phyloP scores from a whole-genome alignment of 1,140 invertebrate genomes.

The Ruditapes philippinarum region DNA sequence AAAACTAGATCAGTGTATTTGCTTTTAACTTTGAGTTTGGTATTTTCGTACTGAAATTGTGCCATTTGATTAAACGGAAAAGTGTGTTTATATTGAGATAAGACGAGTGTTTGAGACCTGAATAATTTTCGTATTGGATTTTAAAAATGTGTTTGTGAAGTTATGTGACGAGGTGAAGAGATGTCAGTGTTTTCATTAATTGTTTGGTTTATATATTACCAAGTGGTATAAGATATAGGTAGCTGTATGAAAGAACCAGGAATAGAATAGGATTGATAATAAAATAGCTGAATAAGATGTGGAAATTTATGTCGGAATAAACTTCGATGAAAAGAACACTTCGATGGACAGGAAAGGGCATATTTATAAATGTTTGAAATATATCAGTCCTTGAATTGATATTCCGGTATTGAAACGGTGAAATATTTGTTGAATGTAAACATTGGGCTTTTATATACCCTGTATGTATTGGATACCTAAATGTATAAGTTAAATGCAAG shows the following conservation, averaged over 20 bases:
- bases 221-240: not conserved
- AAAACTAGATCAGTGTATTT: slow-evolving; percentile 33
- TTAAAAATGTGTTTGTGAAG: not conserved
- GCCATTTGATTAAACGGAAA: slow-evolving; percentile 22
- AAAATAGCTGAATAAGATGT: not conserved
- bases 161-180: not conserved
- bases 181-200: not conserved
- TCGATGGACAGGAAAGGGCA: not conserved
- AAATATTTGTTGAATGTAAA: slow-evolving; percentile 32
- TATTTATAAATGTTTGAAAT: slow-evolving; percentile 4
- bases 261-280: not conserved
- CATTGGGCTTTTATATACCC: slow-evolving; percentile 18
- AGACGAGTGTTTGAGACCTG: not conserved
- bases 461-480: slow-evolving; percentile 21
- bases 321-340: not conserved
- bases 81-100: slow-evolving; percentile 25
- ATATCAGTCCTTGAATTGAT: slow-evolving; percentile 33
- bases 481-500: slow-evolving; percentile 32
- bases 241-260: not conserved
- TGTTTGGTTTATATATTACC: not conserved
- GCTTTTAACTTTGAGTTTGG: slow-evolving; percentile 7
- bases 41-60: slow-evolving; percentile 21
- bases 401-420: slow-evolving; percentile 18
- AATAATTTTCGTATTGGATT: slow-evolving; percentile 28
- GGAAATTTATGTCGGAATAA: not conserved